Evolutionary conservation across 2,797 vertebrate species (phyloP), one percentile per base, ranked within the genome.

Genomic region (Anabas testudineus): DNA sequence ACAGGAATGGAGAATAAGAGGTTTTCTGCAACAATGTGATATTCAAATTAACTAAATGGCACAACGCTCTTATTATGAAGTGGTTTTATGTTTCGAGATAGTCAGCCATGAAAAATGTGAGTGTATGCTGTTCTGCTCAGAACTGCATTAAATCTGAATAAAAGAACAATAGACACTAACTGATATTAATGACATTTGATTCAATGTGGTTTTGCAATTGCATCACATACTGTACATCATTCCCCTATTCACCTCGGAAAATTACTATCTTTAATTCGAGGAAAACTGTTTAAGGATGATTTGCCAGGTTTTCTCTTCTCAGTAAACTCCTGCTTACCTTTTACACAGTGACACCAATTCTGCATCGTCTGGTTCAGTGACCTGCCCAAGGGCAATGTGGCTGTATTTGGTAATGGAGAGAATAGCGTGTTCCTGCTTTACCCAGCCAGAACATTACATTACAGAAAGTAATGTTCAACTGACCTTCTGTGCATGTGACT

Each of bases 301-400:
- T 54, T 43, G 48, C n/a, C 1, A 2, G 1, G 49, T 60, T 60
- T 1, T 10, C 30, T 66, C 46, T 56, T 66, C 39, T 28, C 41
- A 48, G 47, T 63, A 58, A 71, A 30, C 10, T 12, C 52, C 28
- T 13, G 48, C 6, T 59, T 18, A 80, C 81, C 76, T 87, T 86
- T 88, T 1, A 65, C 85, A 78, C 80, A 73, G 63, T 86, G 61
- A 58, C 83, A 82, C 82, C 78, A 28, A 65, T 76, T 58, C 3
- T 12, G 2, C 19, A 21, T 36, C 63, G 47, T 2, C 34, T n/a
- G 57, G 78, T 79, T 78, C 52, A 68, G 2, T 60, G 70, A 67
- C 67, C 63, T 14, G 24, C 14, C 70, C 55, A 55, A 64, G 53
- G 76, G 9, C 51, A 45, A 4, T 13, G 16, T 37, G 12, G 3